Base-by-base conservation (phyloP, 1,140 invertebrate species). In the Plodia interpunctella region DNA sequence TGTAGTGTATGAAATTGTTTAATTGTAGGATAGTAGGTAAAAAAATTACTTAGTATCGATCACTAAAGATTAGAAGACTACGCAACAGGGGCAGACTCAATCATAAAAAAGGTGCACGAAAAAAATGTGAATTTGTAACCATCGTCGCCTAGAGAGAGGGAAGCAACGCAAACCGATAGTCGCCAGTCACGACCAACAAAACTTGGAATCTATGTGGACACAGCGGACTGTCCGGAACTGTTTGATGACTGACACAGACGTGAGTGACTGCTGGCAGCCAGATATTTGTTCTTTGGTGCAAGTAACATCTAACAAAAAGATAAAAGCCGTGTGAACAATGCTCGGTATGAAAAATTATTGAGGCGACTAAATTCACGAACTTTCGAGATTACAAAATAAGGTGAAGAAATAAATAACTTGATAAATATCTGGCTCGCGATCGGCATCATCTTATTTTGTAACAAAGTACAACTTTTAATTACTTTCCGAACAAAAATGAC, bases 391-490 rank as follows among this genome's bases (percentile, higher is more conserved):
- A 5, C 9, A 9, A 28, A 28, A 28, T 3, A 5, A 28, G 30
- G 10, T 32, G 11, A 32, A 32, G n/a, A n/a, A 32, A 11, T 32
- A 32, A 6, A 32, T 9, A 1, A 5, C 30, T 32, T 20, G 49
- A 28, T 55, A 64, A 56, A 59, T 53, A 63, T 59, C 56, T 44
- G 52, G 28, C 11, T 49, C 38, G 38, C 54, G 65, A 62, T 59
- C 50, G 55, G 35, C 55, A 52, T 61, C 53, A 63, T 61, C 59
- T 59, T 67, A 58, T 67, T 63, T 61, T 52, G 61, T 60, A 55
- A 65, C 62, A 64, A 60, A 60, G 57, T 55, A 38, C 44, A 64
- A 64, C 66, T 68, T 68, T 68, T 68, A 68, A 68, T 68, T 68
- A 68, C 62, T 65, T 68, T 25, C 54, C 57, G 57, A 68, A 68